These are phyloP conservation scores for Zenarchopterus dispar DNA, from an alignment of 2,797 vertebrate species.

Conservation along the genomic window DNA sequence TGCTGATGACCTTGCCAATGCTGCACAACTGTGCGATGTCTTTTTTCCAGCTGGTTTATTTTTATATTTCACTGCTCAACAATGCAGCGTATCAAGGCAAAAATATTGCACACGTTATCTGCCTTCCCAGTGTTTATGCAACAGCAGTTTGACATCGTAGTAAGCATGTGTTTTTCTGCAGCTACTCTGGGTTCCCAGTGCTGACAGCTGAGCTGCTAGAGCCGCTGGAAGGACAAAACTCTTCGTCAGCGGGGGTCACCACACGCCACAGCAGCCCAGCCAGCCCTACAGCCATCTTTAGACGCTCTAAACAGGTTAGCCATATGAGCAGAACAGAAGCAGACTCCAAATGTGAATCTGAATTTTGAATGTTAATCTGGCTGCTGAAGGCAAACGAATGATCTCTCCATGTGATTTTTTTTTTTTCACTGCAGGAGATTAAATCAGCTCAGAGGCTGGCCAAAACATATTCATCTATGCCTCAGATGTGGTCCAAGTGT, in stretches of 20 bases:
- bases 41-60: slow-evolving; percentile 26
- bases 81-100: slow-evolving; percentile 12
- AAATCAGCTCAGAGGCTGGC: slow-evolving; percentile 95
- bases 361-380: slow-evolving; percentile 14
- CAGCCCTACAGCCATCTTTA: slow-evolving; percentile 95
- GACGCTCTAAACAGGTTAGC: slow-evolving; percentile 96
- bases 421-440: slow-evolving; percentile 88
- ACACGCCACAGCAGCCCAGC: slow-evolving; percentile 91
- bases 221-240: slow-evolving; percentile 84
- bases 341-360: too few relatives aligned
- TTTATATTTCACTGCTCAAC: slow-evolving; percentile 11
- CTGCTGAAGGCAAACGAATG: slow-evolving; percentile 5
- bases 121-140: slow-evolving; percentile 8
- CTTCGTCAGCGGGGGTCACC: slow-evolving; percentile 80
- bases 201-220: slow-evolving; percentile 91
- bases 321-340: background rate
- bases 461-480: slow-evolving; percentile 93
- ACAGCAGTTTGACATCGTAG: slow-evolving; percentile 4
- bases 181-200: slow-evolving; percentile 95
- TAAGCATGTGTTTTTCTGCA: slow-evolving; percentile 66
- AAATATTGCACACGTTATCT: slow-evolving; percentile 6
- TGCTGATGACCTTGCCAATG: slow-evolving; percentile 44
- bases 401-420: slow-evolving; percentile 16
- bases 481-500: slow-evolving; percentile 99
- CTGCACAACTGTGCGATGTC: slow-evolving; percentile 38